These are phyloP conservation scores for Mythimna albipuncta DNA, from an alignment of 2,888 invertebrate species.

Conservation along the genomic window DNA sequence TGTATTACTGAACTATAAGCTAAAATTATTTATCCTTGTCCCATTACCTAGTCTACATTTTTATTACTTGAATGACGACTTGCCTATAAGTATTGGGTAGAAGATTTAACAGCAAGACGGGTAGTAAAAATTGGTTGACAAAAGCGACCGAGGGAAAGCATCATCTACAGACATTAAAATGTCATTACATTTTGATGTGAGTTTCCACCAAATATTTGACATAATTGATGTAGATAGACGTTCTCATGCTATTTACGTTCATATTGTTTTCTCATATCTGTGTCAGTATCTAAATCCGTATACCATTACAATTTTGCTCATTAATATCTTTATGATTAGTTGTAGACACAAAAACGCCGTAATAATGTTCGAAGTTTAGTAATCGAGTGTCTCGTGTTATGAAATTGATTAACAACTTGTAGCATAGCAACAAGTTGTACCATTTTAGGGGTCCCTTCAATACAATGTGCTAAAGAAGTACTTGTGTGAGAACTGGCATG, in stretches of 20 bases:
- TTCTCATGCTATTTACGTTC: conserved; percentile 53
- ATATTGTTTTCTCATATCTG: conserved; percentile 53
- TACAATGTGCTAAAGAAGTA: conserved; percentile 24
- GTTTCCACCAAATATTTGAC: conserved; percentile 40
- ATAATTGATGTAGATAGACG: conserved; percentile 42
- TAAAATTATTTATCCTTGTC: conserved; percentile 76
- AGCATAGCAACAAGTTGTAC: conserved; percentile 47
- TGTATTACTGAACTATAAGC: conserved; percentile 55
- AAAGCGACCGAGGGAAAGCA: conserved; percentile 39
- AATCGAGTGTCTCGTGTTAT: conserved; percentile 23
- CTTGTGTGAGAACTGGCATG: conserved; percentile 8
- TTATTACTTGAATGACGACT: conserved; percentile 11
- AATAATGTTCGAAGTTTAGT: conserved; percentile 30
- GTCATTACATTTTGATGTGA: conserved; percentile 55
- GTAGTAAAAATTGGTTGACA: conserved; percentile 35
- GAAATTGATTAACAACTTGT: conserved; percentile 37
- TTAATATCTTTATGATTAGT: conserved; percentile 31
- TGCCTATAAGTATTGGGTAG: conserved; percentile 9
- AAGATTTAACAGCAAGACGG: conserved; percentile 20
- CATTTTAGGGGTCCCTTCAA: conserved; percentile 37
- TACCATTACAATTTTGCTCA: conserved; percentile 30
- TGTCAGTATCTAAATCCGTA: conserved; percentile 24
- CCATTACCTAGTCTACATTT: conserved; percentile 62
- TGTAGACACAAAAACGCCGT: conserved; percentile 27
- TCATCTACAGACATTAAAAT: conserved; percentile 57